Conservation (phyloP, 2,797 vertebrate species). For the Chanos chanos region DNA sequence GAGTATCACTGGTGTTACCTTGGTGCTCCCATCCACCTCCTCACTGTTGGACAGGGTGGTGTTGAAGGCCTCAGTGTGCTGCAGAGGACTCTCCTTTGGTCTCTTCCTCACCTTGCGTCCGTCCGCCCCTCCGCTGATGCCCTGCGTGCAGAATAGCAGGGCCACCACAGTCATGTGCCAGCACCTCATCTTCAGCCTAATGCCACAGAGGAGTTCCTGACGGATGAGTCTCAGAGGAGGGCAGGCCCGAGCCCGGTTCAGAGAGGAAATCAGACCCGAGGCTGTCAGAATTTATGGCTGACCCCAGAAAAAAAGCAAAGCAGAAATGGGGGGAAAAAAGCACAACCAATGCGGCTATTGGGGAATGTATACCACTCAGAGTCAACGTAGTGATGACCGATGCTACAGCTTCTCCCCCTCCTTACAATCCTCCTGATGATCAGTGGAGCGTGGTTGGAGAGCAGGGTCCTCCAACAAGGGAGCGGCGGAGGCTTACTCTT, state of each 20-base stretch:
- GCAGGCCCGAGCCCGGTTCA: no score
- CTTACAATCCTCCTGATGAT: constrained; percentile 57
- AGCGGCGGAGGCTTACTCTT: constrained; percentile 71
- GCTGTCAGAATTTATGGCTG: no score
- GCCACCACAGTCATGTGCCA: constrained; percentile 74
- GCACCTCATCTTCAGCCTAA: constrained; percentile 72
- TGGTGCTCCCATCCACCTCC: constrained; percentile 67
- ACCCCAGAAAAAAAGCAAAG: no score
- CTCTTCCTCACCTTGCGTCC: constrained; percentile 80
- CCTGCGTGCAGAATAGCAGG: constrained; percentile 80
- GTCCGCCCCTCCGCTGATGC: constrained; percentile 63
- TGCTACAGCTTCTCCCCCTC: constrained; percentile 36
- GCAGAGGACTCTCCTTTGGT: constrained; percentile 70
- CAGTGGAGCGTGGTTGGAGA: constrained; percentile 52
- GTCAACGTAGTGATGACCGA: constrained; percentile 40
- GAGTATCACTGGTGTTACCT: constrained; percentile 55
- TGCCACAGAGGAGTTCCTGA: no score
- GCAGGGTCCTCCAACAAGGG: constrained; percentile 52
- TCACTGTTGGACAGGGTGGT: constrained; percentile 81
- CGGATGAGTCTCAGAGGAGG: no score
- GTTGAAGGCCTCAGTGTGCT: constrained; percentile 78
- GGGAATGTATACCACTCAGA: neutral
- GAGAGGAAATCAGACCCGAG: no score
- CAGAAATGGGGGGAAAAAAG: no score
- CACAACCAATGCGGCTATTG: no score